phyloP scores from a whole-genome alignment of 2,113 vertebrate genomes.

The Cynopterus brachyotis region DNA sequence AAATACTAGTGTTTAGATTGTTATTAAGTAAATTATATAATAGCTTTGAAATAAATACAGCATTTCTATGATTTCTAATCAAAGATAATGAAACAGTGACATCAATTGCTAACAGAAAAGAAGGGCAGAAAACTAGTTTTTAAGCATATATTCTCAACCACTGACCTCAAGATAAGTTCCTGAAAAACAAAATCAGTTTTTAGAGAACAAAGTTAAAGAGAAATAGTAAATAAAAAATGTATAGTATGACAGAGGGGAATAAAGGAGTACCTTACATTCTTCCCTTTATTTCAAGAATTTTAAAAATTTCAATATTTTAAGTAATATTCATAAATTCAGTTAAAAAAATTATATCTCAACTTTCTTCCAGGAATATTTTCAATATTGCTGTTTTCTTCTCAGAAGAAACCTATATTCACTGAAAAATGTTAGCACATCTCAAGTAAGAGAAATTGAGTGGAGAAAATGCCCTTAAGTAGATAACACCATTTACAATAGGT shows the following conservation, averaged over 20 bases:
- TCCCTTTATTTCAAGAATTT: constrained; percentile 5
- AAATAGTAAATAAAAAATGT: neutral
- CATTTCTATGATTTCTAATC: neutral
- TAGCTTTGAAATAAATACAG: neutral
- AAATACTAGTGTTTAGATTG: neutral
- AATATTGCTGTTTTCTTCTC: neutral
- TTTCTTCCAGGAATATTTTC: constrained; percentile 7
- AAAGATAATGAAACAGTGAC: neutral
- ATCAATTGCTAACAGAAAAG: neutral
- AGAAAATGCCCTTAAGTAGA: neutral
- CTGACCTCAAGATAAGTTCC: neutral
- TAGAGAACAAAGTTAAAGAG: neutral
- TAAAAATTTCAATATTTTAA: neutral
- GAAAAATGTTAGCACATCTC: neutral
- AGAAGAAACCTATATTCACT: neutral
- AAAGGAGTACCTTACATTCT: neutral
- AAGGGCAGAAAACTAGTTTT: neutral
- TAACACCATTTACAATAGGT: neutral
- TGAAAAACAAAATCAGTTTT: neutral
- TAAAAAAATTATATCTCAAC: neutral
- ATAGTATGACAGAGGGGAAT: neutral
- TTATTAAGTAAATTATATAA: neutral
- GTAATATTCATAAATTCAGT: neutral
- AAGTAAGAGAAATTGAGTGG: neutral
- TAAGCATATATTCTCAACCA: neutral